Evolutionary conservation across 2,888 invertebrate genomes (phyloP).

Genomic region (Euplexia lucipara): DNA sequence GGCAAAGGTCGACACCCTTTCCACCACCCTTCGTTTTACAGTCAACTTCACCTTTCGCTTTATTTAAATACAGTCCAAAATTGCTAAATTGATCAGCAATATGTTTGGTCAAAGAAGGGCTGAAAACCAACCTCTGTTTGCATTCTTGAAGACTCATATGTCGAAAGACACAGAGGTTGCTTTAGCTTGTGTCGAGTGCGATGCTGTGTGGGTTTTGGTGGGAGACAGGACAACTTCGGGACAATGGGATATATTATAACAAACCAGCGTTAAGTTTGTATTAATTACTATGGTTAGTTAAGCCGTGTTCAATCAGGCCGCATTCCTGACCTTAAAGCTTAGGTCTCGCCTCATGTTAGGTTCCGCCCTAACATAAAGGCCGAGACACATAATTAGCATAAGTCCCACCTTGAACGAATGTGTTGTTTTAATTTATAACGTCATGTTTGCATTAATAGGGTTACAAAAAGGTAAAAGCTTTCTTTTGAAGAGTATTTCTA

Average conservation of each 20-base stretch:
- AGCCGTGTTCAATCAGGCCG: slow-evolving; percentile 39
- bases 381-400: no score
- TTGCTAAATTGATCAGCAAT: slow-evolving; percentile 15
- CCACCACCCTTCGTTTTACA: slow-evolving; percentile 54
- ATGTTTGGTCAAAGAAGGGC: neutral
- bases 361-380: slow-evolving; percentile 42
- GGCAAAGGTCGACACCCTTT: slow-evolving; percentile 77
- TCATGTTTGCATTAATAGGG: no score
- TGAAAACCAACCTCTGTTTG: slow-evolving; percentile 18
- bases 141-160: slow-evolving; percentile 20
- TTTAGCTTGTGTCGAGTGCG: neutral
- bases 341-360: slow-evolving; percentile 15
- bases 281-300: slow-evolving; percentile 58
- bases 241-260: slow-evolving; percentile 74
- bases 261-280: slow-evolving; percentile 62
- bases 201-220: neutral
- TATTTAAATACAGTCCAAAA: neutral
- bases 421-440: no score
- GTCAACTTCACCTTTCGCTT: neutral
- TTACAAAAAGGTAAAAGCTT: no score
- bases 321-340: slow-evolving; percentile 53
- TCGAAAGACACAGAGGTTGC: neutral
- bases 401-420: no score
- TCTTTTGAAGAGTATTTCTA: no score
- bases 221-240: slow-evolving; percentile 63